These are phyloP conservation scores for Heterohyrax brucei DNA, from an alignment of 2,797 vertebrate genomes.

Conservation along the genomic window DNA sequence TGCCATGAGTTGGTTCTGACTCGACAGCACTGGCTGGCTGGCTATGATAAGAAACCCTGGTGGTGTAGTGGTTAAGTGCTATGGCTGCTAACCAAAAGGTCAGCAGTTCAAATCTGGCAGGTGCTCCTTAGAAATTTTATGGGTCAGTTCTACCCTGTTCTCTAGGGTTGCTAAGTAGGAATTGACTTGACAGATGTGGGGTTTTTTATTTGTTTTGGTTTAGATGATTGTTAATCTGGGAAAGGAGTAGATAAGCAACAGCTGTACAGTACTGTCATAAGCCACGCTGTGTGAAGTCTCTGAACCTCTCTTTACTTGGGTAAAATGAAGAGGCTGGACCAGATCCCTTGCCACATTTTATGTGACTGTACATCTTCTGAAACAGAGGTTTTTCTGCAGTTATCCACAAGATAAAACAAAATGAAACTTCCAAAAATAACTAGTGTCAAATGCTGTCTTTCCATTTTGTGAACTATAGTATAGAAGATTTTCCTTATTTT, in stretches of 20 bases:
- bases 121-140: too few species aligned
- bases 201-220: too few species aligned
- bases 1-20: too few species aligned
- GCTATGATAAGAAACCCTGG: too few species aligned
- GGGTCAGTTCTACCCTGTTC: too few species aligned
- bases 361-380: neutral
- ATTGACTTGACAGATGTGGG: too few species aligned
- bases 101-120: too few species aligned
- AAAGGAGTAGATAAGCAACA: rapidly evolving
- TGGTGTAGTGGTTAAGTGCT: too few species aligned
- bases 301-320: neutral
- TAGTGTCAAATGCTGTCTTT: neutral
- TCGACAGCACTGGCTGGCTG: too few species aligned
- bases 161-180: too few species aligned
- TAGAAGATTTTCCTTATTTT: neutral
- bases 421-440: slow-evolving; percentile 5
- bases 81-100: too few species aligned
- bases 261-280: neutral
- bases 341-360: neutral
- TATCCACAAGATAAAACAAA: neutral
- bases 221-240: neutral
- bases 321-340: neutral
- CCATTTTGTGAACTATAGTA: slow-evolving; percentile 36
- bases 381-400: neutral
- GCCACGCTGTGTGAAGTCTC: neutral